Conservation (phyloP, 2,797 vertebrate species). For the Macropodus opercularis region DNA sequence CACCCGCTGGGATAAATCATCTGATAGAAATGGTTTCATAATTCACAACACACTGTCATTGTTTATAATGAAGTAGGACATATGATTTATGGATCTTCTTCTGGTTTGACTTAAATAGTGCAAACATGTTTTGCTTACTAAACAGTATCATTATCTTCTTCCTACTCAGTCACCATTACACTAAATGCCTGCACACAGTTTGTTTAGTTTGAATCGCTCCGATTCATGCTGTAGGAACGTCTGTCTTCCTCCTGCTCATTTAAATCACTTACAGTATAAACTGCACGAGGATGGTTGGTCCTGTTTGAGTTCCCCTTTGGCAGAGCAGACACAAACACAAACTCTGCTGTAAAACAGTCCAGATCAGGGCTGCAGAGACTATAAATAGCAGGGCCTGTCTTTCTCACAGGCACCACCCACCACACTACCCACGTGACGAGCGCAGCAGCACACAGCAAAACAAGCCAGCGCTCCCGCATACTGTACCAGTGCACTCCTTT, state of each 20-base stretch:
- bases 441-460: conserved; percentile 59
- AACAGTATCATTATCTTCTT: no score
- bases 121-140: background rate
- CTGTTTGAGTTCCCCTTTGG: conserved; percentile 24
- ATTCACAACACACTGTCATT: conserved; percentile 6
- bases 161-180: no score
- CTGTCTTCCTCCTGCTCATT: no score
- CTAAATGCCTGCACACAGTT: no score
- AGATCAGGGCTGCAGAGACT: conserved; percentile 72
- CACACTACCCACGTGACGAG: conserved; percentile 58
- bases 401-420: conserved; percentile 65
- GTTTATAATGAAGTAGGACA: conserved; percentile 12
- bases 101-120: background rate
- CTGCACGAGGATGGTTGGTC: conserved; percentile 5
- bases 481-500: conserved; percentile 19
- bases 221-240: no score
- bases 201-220: no score
- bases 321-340: conserved; percentile 35
- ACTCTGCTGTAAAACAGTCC: conserved; percentile 59
- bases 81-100: background rate
- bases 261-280: no score
- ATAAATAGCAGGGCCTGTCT: conserved; percentile 73
- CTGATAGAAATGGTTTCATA: conserved; percentile 4
- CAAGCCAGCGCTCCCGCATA: conserved; percentile 44
- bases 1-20: conserved; percentile 12